A percentile compares a stretch with the other conserved stretches of the same genome.
Evolutionary conservation across 2,888 invertebrate species (phyloP).

Genomic region (Urechis unicinctus): DNA sequence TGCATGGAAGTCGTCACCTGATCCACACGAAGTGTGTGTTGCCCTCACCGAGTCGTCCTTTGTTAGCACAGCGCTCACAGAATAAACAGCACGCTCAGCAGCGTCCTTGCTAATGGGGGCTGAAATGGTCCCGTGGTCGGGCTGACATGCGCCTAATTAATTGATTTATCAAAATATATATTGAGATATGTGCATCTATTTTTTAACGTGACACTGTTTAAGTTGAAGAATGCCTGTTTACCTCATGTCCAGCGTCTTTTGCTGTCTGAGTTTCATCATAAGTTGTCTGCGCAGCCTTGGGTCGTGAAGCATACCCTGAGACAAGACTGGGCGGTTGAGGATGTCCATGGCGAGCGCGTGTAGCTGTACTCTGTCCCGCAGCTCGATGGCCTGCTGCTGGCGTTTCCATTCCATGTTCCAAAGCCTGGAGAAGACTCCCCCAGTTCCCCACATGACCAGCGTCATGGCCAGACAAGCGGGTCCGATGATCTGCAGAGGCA

Average conservation of each 20-base stretch:
- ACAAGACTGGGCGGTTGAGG: conserved; percentile 22
- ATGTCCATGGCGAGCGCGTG: conserved; percentile 26
- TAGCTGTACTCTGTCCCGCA: conserved; percentile 24
- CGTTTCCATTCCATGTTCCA: conserved; percentile 22
- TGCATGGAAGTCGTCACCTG: too few relatives aligned
- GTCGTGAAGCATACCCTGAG: conserved; percentile 21
- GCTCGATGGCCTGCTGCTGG: conserved; percentile 22
- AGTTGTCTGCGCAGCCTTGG: conserved; percentile 21
- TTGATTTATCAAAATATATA: too few relatives aligned
- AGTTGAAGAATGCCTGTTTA: too few relatives aligned
- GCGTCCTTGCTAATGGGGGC: too few relatives aligned
- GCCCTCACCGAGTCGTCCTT: too few relatives aligned
- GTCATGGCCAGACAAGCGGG: conserved; percentile 23
- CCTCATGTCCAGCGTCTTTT: conserved; percentile 21
- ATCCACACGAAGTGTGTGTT: too few relatives aligned
- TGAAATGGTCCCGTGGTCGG: too few relatives aligned
- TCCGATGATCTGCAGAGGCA: conserved; percentile 22
- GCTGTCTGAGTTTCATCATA: conserved; percentile 20
- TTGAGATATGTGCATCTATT: too few relatives aligned
- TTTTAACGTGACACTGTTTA: too few relatives aligned
- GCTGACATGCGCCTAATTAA: too few relatives aligned
- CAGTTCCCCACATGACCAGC: conserved; percentile 23
- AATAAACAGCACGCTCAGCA: too few relatives aligned
- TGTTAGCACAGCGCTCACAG: too few relatives aligned
- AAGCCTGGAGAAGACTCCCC: conserved; percentile 20